phyloP scores from a whole-genome alignment of 2,113 vertebrate species.

The Harpagus bidentatus region DNA sequence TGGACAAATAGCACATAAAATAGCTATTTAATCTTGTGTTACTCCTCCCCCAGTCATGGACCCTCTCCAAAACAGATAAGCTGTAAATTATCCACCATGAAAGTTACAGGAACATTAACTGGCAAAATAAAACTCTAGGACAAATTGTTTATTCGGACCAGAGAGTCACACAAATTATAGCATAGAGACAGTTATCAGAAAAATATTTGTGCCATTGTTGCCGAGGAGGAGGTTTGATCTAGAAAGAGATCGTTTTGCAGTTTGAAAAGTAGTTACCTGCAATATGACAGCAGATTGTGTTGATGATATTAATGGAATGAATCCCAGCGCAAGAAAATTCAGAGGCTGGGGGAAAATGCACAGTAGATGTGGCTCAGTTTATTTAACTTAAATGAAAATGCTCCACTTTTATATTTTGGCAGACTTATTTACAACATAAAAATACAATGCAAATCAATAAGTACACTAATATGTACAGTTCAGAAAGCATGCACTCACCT shows the following conservation, averaged over 20 bases:
- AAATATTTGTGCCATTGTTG: conserved; percentile 1
- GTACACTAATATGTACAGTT: not conserved
- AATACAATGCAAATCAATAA: not conserved
- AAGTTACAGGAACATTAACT: not conserved
- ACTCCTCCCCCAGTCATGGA: not conserved
- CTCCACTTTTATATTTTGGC: not conserved
- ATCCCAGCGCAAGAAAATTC: not conserved
- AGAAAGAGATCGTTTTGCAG: not conserved
- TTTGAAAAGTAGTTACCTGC: conserved; percentile 19
- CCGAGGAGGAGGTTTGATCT: not conserved
- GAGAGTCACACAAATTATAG: not conserved
- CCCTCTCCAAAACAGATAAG: not conserved
- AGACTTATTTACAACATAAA: not conserved
- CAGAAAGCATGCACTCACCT: not conserved
- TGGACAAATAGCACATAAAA: not conserved
- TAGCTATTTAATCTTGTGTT: not conserved
- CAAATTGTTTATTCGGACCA: not conserved
- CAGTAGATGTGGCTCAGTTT: not conserved
- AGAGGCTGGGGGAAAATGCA: not conserved
- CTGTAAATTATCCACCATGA: not conserved
- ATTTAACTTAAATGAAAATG: not conserved
- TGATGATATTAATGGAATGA: conserved; percentile 8
- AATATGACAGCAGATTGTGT: not conserved
- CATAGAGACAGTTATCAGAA: not conserved
- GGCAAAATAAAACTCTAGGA: not conserved